Evolutionary conservation across 2,888 invertebrate species (phyloP), one percentile per base, ranked within the genome.

Genomic region (Lordiphosa fenestrarum): DNA sequence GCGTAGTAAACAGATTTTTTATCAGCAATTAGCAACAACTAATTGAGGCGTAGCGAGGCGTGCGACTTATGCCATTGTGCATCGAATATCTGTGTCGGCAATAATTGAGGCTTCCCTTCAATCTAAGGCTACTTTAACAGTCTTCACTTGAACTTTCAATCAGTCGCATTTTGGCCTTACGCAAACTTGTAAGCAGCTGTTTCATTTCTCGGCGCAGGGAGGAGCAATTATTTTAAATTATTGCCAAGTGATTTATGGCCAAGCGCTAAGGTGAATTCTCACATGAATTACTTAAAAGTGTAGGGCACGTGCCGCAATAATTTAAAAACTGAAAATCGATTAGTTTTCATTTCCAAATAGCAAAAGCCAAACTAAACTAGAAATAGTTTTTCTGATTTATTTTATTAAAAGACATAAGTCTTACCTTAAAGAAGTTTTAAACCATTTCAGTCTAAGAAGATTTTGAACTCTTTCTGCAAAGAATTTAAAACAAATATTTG

Each of bases 1-100:
- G n/a, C 7, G 12, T 50, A 52, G 48, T 36, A 51, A 62, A 59
- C 53, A 37, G 51, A 50, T 48, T 36, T 59, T 65, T 64, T 71
- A 70, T 73, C 71, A 70, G 66, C 54, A 64, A 59, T 64, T 62
- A 56, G 70, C 58, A 73, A 72, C 70, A 73, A 56, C 48, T 41
- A 57, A 35, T 53, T 51, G 35, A 42, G 30, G 35, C 44, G 37
- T 52, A 44, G 40, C 36, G n/a, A n/a, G 6, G 46, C 50, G 54
- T 21, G 46, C 46, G 54, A 40, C 40, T 40, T 40, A 6, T 40
- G n/a, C 6, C 23, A 23, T 40, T 40, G 10, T 41, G 25, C 25
- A 7, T 44, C 12, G 21, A 23, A 12, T 44, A 33, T 42, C 41
- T 42, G 12, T n/a, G 10, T 23, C 19, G 6, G 23, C 23, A 21